Evolutionary conservation across 2,113 vertebrate genomes (phyloP), one percentile per base, ranked within the genome.

Genomic region (Lepus americanus): DNA sequence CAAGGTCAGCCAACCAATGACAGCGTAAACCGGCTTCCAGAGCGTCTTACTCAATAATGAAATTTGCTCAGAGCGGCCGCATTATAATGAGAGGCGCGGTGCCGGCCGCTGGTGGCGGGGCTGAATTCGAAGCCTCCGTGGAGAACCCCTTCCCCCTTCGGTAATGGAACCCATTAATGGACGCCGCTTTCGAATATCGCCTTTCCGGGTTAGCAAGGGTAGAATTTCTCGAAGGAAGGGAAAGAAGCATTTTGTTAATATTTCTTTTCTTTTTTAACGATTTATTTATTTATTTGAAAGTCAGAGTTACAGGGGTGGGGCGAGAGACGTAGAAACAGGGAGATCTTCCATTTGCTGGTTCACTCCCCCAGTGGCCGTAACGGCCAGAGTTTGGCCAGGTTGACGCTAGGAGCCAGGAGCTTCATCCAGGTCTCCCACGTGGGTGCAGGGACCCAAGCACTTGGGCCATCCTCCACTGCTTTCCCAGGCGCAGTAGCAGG

Each of bases 1-100:
- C 69, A 74, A 92, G 94, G 92, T 83, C 95, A 93, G 95, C 95
- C 92, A 86, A 82, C 96, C 96, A 90, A 31, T 96, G 90, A 96
- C 96, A 39, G 63, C 82, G 90, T 31, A 76, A 95, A 29, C 95
- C 2, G 23, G 90, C 85, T 61, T 66, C 44, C 8, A 9, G 61
- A 82, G 89, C 3, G 20, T 12, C 81, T 85, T 29, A 70, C 90
- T 94, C 79, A 25, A 14, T 86, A 80, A 90, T 78, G 95, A 97
- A 51, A 86, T 83, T 33, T 51, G 82, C 74, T 97, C 72, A 0
- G 13, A 73, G 82, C 63, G 78, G 83, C 70, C n/a, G 89, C 76
- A 2, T 27, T 3, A 29, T 39, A 25, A 55, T 55, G 33, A 44
- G 67, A 16, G 94, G 82, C 10, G 11, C 0, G 13, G 61, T 29